Percentiles rank a stretch among this genome's conserved stretches.
phyloP scores from a whole-genome alignment of 2,113 vertebrate genomes.

The Ageneiosus marmoratus region DNA sequence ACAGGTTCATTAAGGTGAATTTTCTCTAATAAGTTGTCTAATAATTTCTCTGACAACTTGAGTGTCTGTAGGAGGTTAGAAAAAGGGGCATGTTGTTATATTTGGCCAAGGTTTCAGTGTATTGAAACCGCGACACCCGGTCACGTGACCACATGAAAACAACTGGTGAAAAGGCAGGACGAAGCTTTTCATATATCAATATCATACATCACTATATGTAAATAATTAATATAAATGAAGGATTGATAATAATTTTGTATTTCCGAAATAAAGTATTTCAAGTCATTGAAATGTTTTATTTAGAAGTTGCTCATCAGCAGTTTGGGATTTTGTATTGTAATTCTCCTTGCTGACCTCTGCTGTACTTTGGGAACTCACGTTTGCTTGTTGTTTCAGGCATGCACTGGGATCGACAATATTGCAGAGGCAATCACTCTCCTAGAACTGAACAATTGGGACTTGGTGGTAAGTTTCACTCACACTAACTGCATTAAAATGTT shows the following conservation, averaged over 20 bases:
- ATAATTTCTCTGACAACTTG: not conserved
- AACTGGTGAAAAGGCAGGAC: not conserved
- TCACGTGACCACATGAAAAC: constrained; percentile 26
- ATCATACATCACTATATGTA: no score
- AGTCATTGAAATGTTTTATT: not conserved
- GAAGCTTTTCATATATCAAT: not conserved
- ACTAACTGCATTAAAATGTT: not conserved
- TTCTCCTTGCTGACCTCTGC: not conserved
- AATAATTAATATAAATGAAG: no score
- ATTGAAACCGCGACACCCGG: not conserved
- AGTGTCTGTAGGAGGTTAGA: not conserved
- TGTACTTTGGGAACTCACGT: not conserved
- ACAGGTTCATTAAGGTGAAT: no score
- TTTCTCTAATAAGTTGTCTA: no score
- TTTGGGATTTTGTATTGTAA: not conserved
- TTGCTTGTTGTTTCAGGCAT: constrained; percentile 78
- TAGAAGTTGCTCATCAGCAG: not conserved
- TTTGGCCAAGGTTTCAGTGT: not conserved
- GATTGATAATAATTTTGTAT: not conserved
- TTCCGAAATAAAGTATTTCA: no score
- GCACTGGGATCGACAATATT: constrained; percentile 99
- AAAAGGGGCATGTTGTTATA: not conserved
- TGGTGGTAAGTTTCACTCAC: constrained; percentile 88
- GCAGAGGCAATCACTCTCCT: constrained; percentile 98
- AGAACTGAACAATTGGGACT: constrained; percentile 99